Percentiles rank a stretch among this genome's conserved stretches.
These are phyloP conservation scores for Syngnathus floridae DNA, from an alignment of 2,113 vertebrate species.

Conservation along the genomic window DNA sequence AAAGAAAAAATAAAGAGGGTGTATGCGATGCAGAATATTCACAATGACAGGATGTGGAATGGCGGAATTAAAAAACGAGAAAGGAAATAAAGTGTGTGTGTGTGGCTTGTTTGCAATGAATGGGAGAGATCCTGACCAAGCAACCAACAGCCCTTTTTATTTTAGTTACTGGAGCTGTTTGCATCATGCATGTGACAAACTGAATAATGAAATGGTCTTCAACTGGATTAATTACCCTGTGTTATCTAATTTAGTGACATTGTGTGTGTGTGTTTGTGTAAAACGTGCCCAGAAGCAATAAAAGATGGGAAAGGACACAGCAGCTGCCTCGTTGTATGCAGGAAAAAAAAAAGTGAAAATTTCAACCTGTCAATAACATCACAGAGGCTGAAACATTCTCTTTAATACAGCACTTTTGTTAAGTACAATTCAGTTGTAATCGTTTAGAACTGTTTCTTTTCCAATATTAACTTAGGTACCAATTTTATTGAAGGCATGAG, in stretches of 20 bases:
- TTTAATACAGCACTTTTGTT: too few species aligned
- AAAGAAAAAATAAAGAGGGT: not conserved
- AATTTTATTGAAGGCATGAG: too few species aligned
- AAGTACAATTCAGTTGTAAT: too few species aligned
- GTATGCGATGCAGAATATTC: not conserved
- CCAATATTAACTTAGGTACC: too few species aligned
- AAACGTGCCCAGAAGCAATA: not conserved
- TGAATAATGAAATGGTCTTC: not conserved
- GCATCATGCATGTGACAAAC: not conserved
- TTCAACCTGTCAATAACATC: too few species aligned
- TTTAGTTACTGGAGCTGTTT: too few species aligned
- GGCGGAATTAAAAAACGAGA: conserved; percentile 10
- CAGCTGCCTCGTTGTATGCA: too few species aligned
- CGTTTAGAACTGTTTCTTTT: too few species aligned
- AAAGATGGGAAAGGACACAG: not conserved
- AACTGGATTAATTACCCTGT: not conserved
- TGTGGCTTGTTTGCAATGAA: conserved; percentile 21
- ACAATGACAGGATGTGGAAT: conserved; percentile 46
- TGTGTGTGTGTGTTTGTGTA: not conserved
- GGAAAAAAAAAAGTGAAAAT: too few species aligned
- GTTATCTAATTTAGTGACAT: not conserved
- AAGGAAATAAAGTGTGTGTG: conserved; percentile 34
- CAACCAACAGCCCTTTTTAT: not conserved
- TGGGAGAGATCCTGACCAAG: conserved; percentile 15
- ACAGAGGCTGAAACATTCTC: too few species aligned